Evolutionary conservation across 1,140 invertebrate species (phyloP).

Genomic region (Phocides pigmalion): DNA sequence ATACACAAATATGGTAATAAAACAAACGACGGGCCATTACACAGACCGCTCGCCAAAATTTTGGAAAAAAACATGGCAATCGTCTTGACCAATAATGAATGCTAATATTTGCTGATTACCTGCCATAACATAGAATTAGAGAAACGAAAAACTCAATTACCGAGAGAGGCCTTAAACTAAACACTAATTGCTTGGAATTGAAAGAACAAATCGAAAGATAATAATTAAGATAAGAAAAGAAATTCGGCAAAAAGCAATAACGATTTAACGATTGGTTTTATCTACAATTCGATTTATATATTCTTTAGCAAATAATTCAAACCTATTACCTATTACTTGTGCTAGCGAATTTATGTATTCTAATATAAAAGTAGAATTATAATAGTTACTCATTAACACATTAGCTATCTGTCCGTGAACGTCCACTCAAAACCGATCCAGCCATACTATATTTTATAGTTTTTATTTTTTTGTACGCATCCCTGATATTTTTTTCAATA

Average conservation of each 20-base stretch:
- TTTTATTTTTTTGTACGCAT: too few species aligned
- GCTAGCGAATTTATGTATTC: too few species aligned
- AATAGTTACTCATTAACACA: too few species aligned
- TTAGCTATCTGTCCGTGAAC: too few species aligned
- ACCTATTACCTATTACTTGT: too few species aligned
- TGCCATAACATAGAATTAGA: constrained; percentile 11
- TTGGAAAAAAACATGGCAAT: constrained; percentile 21
- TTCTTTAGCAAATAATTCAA: too few species aligned
- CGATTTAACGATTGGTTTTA: neutral
- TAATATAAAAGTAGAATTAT: too few species aligned
- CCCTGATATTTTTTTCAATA: too few species aligned
- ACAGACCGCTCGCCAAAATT: neutral
- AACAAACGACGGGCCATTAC: constrained; percentile 17
- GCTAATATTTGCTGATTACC: constrained; percentile 28
- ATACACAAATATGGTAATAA: constrained; percentile 28
- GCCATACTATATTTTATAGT: too few species aligned
- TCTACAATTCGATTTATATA: neutral
- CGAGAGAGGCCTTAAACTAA: neutral
- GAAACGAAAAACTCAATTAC: constrained; percentile 1
- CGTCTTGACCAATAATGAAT: constrained; percentile 2
- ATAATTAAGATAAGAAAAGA: constrained; percentile 16
- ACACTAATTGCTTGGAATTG: constrained; percentile 3
- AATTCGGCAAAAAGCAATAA: neutral
- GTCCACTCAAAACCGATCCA: too few species aligned
- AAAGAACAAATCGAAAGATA: neutral